These are phyloP conservation scores for Gymnocypris eckloni DNA, from an alignment of 2,797 vertebrate species.

Conservation along the genomic window DNA sequence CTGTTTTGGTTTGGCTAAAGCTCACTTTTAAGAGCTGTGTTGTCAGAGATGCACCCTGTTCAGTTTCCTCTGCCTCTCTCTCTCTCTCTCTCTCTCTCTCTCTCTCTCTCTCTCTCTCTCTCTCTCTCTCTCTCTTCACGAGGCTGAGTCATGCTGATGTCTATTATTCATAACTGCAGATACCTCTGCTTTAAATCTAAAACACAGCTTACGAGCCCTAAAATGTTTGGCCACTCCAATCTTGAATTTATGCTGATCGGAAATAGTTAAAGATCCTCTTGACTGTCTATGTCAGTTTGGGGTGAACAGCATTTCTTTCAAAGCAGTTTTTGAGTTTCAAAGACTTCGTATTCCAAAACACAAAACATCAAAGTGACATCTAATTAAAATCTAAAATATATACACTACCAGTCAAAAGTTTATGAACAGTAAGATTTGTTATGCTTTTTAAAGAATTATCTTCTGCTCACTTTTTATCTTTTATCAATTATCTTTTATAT, in stretches of 20 bases:
- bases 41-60: conserved; percentile 43
- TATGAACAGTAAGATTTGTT: too few relatives aligned
- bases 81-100: neutral
- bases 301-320: neutral
- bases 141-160: conserved; percentile 57
- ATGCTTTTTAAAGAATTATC: too few relatives aligned
- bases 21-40: conserved; percentile 50
- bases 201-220: conserved; percentile 30
- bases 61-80: conserved; percentile 46
- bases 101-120: conserved; percentile 33
- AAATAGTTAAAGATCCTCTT: conserved; percentile 18
- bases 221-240: conserved; percentile 31
- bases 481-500: too few relatives aligned
- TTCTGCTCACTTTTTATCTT: too few relatives aligned
- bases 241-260: conserved; percentile 20
- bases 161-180: conserved; percentile 60
- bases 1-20: conserved; percentile 44
- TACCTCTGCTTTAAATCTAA: conserved; percentile 55
- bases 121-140: neutral
- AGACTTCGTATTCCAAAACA: neutral
- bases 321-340: neutral
- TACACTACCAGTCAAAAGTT: too few relatives aligned
- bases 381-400: neutral
- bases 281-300: conserved; percentile 3
- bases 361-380: neutral